These are phyloP conservation scores for Luperina nickerlii DNA, from an alignment of 2,888 invertebrate species.

Conservation along the genomic window DNA sequence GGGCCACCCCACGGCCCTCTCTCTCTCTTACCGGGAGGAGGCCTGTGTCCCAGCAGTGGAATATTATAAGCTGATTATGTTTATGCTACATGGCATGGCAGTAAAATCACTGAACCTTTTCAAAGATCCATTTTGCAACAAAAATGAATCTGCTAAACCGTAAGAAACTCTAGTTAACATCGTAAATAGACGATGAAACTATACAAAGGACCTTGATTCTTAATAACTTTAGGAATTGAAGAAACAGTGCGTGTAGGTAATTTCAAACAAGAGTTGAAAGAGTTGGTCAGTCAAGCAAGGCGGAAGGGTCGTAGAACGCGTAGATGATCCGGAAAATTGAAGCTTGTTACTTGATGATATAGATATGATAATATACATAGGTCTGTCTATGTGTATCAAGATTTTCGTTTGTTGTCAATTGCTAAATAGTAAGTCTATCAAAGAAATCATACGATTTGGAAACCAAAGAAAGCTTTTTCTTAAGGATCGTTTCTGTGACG, in stretches of 20 bases:
- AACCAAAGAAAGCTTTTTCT: neutral
- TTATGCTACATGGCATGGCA: neutral
- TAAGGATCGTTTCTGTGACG: neutral
- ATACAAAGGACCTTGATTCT: neutral
- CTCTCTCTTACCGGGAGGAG: neutral
- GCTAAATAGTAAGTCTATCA: neutral
- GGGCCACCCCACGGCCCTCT: neutral
- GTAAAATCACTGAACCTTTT: constrained; percentile 17
- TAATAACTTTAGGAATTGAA: neutral
- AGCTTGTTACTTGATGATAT: neutral
- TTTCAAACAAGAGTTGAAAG: constrained; percentile 1
- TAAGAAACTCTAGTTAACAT: neutral
- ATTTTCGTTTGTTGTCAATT: neutral
- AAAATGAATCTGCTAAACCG: neutral
- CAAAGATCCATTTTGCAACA: constrained; percentile 1
- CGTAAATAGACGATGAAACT: neutral
- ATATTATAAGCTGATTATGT: neutral
- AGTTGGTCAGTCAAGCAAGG: neutral
- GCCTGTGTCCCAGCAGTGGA: neutral
- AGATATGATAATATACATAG: neutral
- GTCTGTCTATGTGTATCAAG: neutral
- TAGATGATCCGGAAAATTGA: constrained; percentile 1
- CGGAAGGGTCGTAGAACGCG: neutral
- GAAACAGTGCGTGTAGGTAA: constrained; percentile 11
- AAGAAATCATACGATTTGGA: neutral